These are phyloP conservation scores for Harpagus bidentatus DNA, from an alignment of 2,113 vertebrate species.

Conservation along the genomic window DNA sequence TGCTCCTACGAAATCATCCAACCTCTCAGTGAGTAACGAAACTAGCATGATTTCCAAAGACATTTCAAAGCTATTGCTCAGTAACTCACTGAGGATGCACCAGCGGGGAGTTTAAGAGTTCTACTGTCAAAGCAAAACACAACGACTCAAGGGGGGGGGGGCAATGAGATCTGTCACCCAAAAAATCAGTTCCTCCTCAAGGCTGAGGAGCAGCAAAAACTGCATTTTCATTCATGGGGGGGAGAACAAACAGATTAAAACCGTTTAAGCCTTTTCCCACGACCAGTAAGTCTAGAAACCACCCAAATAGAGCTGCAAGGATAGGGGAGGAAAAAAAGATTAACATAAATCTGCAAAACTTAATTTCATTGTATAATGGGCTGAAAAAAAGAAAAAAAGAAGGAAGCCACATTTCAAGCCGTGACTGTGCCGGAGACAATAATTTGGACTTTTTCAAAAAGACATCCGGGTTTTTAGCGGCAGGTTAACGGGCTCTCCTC, in stretches of 20 bases:
- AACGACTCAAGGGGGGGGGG: too few species aligned
- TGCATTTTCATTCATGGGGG: neutral
- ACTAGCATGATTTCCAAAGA: rapidly evolving
- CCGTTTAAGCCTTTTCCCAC: rapidly evolving
- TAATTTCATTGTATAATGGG: neutral
- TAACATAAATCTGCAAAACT: neutral
- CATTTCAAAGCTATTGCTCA: neutral
- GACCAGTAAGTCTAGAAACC: neutral
- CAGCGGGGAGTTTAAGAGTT: neutral
- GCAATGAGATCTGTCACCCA: neutral
- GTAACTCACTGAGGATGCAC: neutral
- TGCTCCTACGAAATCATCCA: rapidly evolving
- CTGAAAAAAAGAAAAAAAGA: too few species aligned
- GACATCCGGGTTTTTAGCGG: neutral
- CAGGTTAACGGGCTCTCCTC: neutral
- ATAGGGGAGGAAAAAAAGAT: rapidly evolving
- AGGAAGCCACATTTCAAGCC: neutral
- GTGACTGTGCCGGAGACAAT: neutral
- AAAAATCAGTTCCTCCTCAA: neutral
- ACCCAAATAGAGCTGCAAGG: neutral
- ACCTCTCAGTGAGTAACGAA: rapidly evolving
- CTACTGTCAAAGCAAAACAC: neutral
- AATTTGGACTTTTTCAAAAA: neutral
- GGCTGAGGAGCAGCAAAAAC: neutral
- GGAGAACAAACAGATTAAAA: neutral